Percentiles rank a stretch among this genome's conserved stretches.
Conservation (phyloP, 2,797 vertebrate species). For the Okamejei kenojei region DNA sequence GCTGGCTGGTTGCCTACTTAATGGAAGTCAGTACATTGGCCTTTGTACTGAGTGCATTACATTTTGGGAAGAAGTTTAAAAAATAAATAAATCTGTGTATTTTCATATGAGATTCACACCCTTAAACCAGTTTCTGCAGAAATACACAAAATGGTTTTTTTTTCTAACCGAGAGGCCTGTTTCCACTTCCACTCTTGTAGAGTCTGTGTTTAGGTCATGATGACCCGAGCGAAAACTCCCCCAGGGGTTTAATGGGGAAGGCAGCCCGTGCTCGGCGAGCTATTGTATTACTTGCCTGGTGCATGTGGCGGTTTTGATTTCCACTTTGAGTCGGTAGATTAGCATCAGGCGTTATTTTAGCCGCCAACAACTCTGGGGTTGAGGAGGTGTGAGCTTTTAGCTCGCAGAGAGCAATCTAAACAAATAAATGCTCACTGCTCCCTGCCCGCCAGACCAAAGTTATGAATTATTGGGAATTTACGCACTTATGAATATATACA, state of each 20-base stretch:
- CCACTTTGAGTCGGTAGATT: conserved; percentile 9
- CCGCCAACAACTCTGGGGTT: neutral
- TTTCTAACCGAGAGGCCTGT: neutral
- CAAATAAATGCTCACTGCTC: neutral
- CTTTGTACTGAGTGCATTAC: neutral
- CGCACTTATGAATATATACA: neutral
- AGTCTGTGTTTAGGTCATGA: neutral
- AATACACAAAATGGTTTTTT: neutral
- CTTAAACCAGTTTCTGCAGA: neutral
- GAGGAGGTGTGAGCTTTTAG: neutral
- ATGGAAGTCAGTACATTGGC: conserved; percentile 8
- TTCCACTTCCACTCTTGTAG: neutral
- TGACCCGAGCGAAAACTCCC: neutral
- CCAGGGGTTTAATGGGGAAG: conserved; percentile 4
- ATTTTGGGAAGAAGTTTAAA: conserved; percentile 11
- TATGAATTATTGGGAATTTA: neutral
- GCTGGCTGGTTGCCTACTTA: conserved; percentile 22
- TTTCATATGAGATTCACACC: conserved; percentile 5
- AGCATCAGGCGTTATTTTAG: neutral
- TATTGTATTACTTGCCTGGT: conserved; percentile 19
- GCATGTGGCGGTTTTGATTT: conserved; percentile 13
- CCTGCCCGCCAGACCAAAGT: neutral
- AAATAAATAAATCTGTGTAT: neutral
- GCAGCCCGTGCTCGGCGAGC: neutral
- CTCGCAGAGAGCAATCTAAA: neutral